phyloP scores from a whole-genome alignment of 2,888 invertebrate species.

The Julus scandinavius region DNA sequence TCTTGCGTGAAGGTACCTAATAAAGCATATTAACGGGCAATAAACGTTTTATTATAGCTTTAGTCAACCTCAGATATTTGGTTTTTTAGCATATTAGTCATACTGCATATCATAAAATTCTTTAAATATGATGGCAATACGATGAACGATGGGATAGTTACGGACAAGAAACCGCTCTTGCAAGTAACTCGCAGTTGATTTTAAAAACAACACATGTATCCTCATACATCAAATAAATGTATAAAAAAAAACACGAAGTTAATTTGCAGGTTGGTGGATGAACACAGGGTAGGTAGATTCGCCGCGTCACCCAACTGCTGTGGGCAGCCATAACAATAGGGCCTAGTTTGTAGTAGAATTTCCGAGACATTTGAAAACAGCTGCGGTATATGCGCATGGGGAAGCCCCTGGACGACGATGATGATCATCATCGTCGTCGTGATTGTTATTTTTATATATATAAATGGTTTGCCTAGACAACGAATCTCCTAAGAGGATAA shows the following conservation, averaged over 20 bases:
- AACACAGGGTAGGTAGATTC: neutral
- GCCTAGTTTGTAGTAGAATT: neutral
- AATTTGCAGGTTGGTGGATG: neutral
- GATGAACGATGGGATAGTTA: too few relatives aligned
- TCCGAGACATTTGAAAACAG: conserved; percentile 32
- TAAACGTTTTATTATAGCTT: too few relatives aligned
- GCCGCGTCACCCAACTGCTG: conserved; percentile 20
- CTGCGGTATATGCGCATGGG: neutral
- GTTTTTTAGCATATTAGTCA: too few relatives aligned
- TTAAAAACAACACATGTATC: neutral
- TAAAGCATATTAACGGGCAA: too few relatives aligned
- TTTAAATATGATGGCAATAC: too few relatives aligned
- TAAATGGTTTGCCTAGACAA: neutral
- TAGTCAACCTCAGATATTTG: too few relatives aligned
- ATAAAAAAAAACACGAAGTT: neutral
- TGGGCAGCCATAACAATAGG: neutral
- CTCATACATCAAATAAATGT: neutral
- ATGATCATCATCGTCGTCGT: neutral
- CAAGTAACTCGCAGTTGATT: too few relatives aligned
- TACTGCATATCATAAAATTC: too few relatives aligned
- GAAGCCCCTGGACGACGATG: neutral
- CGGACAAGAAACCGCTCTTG: too few relatives aligned
- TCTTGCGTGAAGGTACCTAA: too few relatives aligned
- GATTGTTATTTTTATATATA: neutral
- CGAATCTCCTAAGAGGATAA: neutral